A percentile compares a stretch with the other conserved stretches of the same genome.
Evolutionary conservation across 2,113 vertebrate species (phyloP).

Genomic region (Campylorhamphus procurvoides): DNA sequence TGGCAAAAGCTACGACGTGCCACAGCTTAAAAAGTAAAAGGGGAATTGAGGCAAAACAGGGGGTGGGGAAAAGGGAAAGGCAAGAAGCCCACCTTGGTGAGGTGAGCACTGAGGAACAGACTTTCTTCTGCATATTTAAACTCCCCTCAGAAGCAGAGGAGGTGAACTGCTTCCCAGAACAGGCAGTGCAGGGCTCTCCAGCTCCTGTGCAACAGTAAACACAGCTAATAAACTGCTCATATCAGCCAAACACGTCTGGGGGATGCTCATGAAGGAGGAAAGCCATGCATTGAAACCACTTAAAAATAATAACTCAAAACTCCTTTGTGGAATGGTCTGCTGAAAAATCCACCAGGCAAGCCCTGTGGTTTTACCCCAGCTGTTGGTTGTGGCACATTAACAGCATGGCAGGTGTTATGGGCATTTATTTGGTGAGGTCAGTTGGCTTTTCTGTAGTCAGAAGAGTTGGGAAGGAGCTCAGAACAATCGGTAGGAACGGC

Average conservation of each 20-base stretch:
- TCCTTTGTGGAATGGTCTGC: background rate
- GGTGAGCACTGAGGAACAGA: background rate
- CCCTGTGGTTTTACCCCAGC: constrained; percentile 9
- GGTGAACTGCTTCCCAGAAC: background rate
- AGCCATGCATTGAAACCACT: background rate
- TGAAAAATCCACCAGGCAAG: constrained; percentile 28
- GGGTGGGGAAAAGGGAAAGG: background rate
- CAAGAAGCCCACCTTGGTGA: background rate
- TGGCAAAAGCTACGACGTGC: background rate
- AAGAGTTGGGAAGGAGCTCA: background rate
- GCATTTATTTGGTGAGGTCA: background rate
- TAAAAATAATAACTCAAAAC: background rate
- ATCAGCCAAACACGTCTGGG: background rate
- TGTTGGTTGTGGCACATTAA: background rate
- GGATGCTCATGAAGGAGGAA: background rate
- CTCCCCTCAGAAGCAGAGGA: background rate
- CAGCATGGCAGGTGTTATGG: background rate
- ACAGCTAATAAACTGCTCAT: background rate
- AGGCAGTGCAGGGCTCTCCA: background rate
- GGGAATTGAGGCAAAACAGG: background rate
- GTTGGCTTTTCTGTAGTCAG: background rate
- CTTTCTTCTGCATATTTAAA: background rate
- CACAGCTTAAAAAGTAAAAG: background rate
- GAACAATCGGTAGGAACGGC: background rate
- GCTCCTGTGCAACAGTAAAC: background rate